A percentile compares a stretch with the other conserved stretches of the same genome.
phyloP scores from a whole-genome alignment of 2,888 invertebrate genomes.

The Xestia sexstrigata region DNA sequence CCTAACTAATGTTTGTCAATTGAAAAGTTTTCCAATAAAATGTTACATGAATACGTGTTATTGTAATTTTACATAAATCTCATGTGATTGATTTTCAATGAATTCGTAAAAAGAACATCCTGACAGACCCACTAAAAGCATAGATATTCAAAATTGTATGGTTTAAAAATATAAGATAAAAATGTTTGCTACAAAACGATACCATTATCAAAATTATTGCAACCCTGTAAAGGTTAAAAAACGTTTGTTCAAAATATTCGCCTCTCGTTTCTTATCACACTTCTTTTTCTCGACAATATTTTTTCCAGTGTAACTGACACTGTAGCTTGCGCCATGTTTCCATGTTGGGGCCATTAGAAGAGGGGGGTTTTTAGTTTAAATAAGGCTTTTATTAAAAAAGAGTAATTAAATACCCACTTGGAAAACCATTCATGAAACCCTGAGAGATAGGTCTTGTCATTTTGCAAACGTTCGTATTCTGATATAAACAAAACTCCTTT shows the following conservation, averaged over 20 bases:
- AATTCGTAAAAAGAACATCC: background rate
- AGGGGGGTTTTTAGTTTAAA: background rate
- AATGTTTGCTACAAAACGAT: background rate
- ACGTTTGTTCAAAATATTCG: conserved; percentile 43
- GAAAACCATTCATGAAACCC: background rate
- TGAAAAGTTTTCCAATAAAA: no score
- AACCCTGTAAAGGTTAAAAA: conserved; percentile 33
- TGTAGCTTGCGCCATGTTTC: conserved; percentile 54
- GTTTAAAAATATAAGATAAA: background rate
- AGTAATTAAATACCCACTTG: background rate
- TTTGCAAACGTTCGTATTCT: background rate
- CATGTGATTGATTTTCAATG: background rate
- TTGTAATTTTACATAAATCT: no score
- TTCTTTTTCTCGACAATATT: conserved; percentile 62
- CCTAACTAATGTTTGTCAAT: no score
- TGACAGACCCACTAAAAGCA: background rate
- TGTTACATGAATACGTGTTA: no score
- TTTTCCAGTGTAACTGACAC: conserved; percentile 68
- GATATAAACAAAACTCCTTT: no score
- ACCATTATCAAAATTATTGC: background rate
- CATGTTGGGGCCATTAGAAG: conserved; percentile 23
- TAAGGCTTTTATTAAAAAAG: background rate
- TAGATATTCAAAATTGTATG: background rate
- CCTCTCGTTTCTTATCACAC: conserved; percentile 57
- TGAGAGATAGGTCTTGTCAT: background rate